These are phyloP conservation scores for Ferrisia virgata DNA, from an alignment of 2,888 invertebrate species.

Conservation along the genomic window DNA sequence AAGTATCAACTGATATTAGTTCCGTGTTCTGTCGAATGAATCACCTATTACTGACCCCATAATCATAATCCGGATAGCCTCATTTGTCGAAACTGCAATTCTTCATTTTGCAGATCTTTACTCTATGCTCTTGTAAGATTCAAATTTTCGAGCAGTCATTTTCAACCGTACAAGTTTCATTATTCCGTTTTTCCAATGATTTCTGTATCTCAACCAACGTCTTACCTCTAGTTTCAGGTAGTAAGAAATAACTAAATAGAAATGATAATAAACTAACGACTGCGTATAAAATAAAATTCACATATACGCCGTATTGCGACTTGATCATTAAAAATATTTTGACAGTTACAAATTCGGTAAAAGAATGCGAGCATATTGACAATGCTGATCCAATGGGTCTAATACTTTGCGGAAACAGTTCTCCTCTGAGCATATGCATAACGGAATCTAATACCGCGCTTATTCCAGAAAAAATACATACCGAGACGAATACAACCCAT, in stretches of 20 bases:
- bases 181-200: background rate
- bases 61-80: too few relatives aligned
- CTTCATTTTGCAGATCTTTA: too few relatives aligned
- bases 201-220: background rate
- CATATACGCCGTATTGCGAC: background rate
- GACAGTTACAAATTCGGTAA: background rate
- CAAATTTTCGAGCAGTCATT: too few relatives aligned
- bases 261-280: background rate
- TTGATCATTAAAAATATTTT: background rate
- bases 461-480: background rate
- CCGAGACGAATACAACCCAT: background rate
- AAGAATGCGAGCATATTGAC: background rate
- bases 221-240: conserved; percentile 12
- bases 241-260: background rate
- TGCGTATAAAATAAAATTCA: background rate
- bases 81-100: too few relatives aligned
- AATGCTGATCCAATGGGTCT: background rate
- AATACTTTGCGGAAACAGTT: conserved; percentile 15
- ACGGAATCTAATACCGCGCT: background rate
- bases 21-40: too few relatives aligned
- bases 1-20: too few relatives aligned
- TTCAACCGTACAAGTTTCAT: too few relatives aligned
- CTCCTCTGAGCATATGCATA: background rate
- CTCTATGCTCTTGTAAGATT: too few relatives aligned
- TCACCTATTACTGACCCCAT: too few relatives aligned